A percentile compares a stretch with the other conserved stretches of the same genome.
phyloP scores from a whole-genome alignment of 1,140 invertebrate genomes.

The Luehdorfia chinensis region DNA sequence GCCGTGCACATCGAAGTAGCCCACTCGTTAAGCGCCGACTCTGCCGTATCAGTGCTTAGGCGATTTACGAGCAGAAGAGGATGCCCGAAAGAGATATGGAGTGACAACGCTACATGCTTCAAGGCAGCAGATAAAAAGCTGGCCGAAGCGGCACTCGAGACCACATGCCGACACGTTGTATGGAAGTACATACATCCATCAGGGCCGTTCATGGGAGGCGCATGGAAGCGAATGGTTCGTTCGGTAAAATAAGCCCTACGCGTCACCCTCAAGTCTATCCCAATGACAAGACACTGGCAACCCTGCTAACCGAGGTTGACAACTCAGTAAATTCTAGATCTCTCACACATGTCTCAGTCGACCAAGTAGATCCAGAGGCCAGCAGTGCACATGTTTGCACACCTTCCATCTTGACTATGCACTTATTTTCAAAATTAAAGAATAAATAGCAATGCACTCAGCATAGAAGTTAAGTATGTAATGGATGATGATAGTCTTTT shows the following conservation, averaged over 20 bases:
- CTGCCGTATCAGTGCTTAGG: too few species aligned
- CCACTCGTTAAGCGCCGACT: neutral
- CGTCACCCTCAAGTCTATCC: neutral
- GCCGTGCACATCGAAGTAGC: neutral
- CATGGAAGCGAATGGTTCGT: slow-evolving; percentile 2
- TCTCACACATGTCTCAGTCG: neutral
- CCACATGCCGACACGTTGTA: neutral
- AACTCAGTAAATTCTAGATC: slow-evolving; percentile 1
- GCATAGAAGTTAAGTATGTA: too few species aligned
- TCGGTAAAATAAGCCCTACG: slow-evolving; percentile 1
- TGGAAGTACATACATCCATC: slow-evolving; percentile 8
- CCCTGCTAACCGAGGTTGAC: neutral
- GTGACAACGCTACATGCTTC: too few species aligned
- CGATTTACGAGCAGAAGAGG: too few species aligned
- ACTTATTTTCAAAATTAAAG: slow-evolving; percentile 13
- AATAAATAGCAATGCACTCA: too few species aligned
- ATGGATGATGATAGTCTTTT: too few species aligned
- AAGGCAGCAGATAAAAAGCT: too few species aligned
- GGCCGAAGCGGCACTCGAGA: neutral
- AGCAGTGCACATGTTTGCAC: too few species aligned
- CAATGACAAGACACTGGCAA: neutral
- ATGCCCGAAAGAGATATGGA: too few species aligned
- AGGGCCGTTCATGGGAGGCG: slow-evolving; percentile 12
- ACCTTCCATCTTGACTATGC: too few species aligned
- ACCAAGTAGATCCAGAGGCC: neutral